These are phyloP conservation scores for Parasteatoda tepidariorum DNA, from an alignment of 1,140 invertebrate species.

Conservation along the genomic window DNA sequence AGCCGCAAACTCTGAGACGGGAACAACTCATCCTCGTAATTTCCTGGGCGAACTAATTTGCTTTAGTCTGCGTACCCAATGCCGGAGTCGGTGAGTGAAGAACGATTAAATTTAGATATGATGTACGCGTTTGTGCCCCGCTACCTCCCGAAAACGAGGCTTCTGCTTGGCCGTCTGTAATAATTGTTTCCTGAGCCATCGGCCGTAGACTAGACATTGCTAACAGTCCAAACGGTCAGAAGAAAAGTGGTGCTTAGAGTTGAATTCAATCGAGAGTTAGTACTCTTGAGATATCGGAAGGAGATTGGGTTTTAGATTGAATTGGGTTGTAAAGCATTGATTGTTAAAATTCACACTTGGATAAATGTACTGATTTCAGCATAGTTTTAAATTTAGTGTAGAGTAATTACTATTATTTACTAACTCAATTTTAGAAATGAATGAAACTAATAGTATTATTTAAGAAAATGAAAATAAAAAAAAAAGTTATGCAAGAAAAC, in stretches of 20 bases:
- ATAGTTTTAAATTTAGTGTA: too few species aligned
- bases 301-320: too few species aligned
- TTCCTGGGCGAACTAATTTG: conserved; percentile 56
- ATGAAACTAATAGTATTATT: too few species aligned
- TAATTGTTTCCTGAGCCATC: conserved; percentile 48
- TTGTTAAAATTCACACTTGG: too few species aligned
- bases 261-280: too few species aligned
- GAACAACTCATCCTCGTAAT: conserved; percentile 51
- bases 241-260: conserved; percentile 19
- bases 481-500: too few species aligned
- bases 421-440: too few species aligned
- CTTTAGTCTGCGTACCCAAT: conserved; percentile 25
- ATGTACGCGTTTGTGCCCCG: conserved; percentile 45
- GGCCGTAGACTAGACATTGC: not conserved
- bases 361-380: too few species aligned
- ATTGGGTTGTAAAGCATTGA: too few species aligned
- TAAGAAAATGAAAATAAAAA: too few species aligned
- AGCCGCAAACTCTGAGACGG: conserved; percentile 24
- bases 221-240: not conserved
- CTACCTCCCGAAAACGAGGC: conserved; percentile 9
- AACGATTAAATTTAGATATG: conserved; percentile 60
- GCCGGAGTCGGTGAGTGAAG: conserved; percentile 21
- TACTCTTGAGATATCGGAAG: too few species aligned
- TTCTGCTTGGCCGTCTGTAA: conserved; percentile 33
- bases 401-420: too few species aligned